These are phyloP conservation scores for fruit fly (Drosophila melanogaster) DNA, from an alignment of 1,140 invertebrate genomes.

Conservation along the genomic window DNA sequence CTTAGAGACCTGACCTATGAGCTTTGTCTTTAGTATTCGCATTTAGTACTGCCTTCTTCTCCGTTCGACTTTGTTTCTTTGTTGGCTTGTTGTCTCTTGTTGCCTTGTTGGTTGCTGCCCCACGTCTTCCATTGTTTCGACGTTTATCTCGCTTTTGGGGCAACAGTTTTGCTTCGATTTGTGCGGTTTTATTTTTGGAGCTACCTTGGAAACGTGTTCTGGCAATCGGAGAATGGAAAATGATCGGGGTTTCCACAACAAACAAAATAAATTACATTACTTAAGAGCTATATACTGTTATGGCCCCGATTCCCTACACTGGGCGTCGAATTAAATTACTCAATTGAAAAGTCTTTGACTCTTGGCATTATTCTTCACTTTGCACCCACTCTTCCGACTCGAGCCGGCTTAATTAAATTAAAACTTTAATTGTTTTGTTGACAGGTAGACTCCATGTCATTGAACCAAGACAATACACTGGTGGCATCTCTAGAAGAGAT, in stretches of 20 bases:
- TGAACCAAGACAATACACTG: constrained; percentile 35
- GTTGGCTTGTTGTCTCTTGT: constrained; percentile 10
- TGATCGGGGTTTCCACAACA: constrained; percentile 9
- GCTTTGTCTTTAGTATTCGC: constrained; percentile 30
- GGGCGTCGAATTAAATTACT: constrained; percentile 23
- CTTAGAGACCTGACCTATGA: constrained; percentile 76
- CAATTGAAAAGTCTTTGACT: constrained; percentile 19
- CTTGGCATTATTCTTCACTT: background rate
- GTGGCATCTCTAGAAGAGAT: background rate
- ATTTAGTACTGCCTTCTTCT: constrained; percentile 19
- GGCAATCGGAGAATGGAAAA: constrained; percentile 36
- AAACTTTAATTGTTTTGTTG: constrained; percentile 65
- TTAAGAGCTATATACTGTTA: constrained; percentile 5
- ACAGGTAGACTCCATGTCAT: constrained; percentile 44
- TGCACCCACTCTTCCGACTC: background rate
- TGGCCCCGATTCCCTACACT: constrained; percentile 13
- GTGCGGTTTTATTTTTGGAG: constrained; percentile 41
- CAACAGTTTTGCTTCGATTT: constrained; percentile 37
- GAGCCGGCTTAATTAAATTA: constrained; percentile 57
- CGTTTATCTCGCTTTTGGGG: constrained; percentile 39
- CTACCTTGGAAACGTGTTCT: constrained; percentile 45
- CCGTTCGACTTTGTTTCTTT: constrained; percentile 30
- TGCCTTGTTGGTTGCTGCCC: constrained; percentile 25
- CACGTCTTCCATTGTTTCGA: constrained; percentile 29
- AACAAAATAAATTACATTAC: constrained; percentile 12